phyloP scores from a whole-genome alignment of 2,888 invertebrate species.

The Candidula unifasciata region DNA sequence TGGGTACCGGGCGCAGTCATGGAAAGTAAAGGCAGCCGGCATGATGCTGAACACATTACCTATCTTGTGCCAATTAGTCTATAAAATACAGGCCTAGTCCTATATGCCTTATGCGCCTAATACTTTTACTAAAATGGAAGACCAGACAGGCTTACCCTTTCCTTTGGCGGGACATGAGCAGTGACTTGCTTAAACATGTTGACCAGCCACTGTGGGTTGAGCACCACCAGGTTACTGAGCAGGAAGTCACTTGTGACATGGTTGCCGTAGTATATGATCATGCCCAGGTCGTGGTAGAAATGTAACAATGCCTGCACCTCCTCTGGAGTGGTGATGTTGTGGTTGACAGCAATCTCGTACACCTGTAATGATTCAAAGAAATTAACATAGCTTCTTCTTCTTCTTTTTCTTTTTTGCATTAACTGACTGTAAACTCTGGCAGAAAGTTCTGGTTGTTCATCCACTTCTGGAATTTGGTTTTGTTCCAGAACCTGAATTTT shows the following conservation, averaged over 20 bases:
- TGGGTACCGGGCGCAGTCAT: no score
- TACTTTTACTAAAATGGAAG: neutral
- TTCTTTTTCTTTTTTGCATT: no score
- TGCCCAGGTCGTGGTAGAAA: conserved; percentile 78
- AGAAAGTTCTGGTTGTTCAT: no score
- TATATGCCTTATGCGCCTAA: no score
- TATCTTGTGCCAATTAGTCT: no score
- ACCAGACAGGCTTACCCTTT: conserved; percentile 59
- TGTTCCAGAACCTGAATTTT: no score
- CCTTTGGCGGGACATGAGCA: conserved; percentile 57
- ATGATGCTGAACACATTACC: no score
- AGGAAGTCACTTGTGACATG: conserved; percentile 67
- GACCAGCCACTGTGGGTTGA: conserved; percentile 78
- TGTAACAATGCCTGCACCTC: conserved; percentile 76
- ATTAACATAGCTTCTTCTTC: no score
- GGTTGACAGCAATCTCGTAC: conserved; percentile 73
- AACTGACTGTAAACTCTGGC: no score
- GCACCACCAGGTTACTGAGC: conserved; percentile 75
- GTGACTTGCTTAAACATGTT: conserved; percentile 72
- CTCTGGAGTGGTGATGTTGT: conserved; percentile 69
- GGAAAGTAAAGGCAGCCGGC: no score
- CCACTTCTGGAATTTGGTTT: no score
- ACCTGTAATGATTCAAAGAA: conserved; percentile 62
- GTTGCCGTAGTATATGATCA: conserved; percentile 74
- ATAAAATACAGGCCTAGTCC: no score